phyloP scores from a whole-genome alignment of 2,797 vertebrate species.

The Myripristis jacobus region DNA sequence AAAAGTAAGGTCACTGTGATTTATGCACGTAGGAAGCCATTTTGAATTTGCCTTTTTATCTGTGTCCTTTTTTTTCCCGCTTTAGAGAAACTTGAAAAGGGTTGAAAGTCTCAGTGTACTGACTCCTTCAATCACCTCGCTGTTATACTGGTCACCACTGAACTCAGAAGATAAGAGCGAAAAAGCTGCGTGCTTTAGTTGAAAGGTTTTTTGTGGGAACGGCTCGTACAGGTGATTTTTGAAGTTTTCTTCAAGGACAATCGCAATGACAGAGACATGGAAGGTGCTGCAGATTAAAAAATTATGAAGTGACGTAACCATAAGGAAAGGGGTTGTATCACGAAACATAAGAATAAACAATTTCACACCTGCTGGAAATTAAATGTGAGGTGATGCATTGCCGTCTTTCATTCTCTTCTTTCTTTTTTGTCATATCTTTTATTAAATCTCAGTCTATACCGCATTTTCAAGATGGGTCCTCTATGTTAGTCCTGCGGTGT shows the following conservation, averaged over 20 bases:
- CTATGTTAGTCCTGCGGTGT: constrained; percentile 3
- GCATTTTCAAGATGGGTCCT: constrained; percentile 24
- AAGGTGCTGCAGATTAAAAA: constrained; percentile 46
- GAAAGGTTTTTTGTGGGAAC: constrained; percentile 49
- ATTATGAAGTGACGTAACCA: constrained; percentile 47
- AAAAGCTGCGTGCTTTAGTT: constrained; percentile 37
- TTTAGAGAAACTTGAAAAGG: constrained; percentile 44
- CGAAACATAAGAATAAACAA: constrained; percentile 50
- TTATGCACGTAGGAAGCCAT: constrained; percentile 51
- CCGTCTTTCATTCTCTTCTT: no score
- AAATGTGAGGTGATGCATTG: constrained; percentile 49
- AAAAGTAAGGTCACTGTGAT: constrained; percentile 55
- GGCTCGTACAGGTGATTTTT: constrained; percentile 52
- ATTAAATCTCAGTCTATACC: constrained; percentile 62
- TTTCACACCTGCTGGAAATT: constrained; percentile 62
- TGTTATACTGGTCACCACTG: constrained; percentile 53
- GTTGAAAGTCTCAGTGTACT: constrained; percentile 46
- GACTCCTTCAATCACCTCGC: constrained; percentile 49
- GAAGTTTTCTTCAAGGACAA: constrained; percentile 36
- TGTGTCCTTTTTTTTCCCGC: constrained; percentile 26
- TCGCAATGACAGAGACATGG: constrained; percentile 41
- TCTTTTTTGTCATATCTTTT: constrained; percentile 65
- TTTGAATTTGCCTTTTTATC: constrained; percentile 67
- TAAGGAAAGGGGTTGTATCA: constrained; percentile 59
- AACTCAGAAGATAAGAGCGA: constrained; percentile 58